Percentiles rank a stretch among this genome's conserved stretches.
phyloP scores from a whole-genome alignment of 1,140 invertebrate species.

The Caenorhabditis remanei region DNA sequence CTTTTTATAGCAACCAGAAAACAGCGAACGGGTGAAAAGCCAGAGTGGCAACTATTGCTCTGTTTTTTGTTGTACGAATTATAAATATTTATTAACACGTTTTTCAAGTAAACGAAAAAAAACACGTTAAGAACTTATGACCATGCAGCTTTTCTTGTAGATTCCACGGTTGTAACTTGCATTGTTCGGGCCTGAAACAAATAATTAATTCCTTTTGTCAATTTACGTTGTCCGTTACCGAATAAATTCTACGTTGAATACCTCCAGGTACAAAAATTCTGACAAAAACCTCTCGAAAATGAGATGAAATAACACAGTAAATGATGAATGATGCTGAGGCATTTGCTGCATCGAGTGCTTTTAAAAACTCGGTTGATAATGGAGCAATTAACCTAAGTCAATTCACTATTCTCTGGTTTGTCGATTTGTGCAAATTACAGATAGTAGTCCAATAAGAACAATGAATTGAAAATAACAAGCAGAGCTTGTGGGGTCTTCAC shows the following conservation, averaged over 20 bases:
- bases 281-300: background rate
- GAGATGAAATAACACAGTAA: background rate
- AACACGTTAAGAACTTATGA: background rate
- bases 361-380: background rate
- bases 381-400: background rate
- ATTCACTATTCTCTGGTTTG: no score
- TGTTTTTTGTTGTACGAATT: no score
- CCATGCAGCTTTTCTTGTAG: conserved; percentile 3
- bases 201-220: background rate
- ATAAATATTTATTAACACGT: no score
- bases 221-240: background rate
- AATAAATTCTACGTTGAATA: background rate
- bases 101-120: no score
- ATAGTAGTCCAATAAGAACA: background rate
- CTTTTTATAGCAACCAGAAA: no score
- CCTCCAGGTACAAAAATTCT: background rate
- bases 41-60: no score
- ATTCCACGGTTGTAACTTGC: background rate
- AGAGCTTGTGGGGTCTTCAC: background rate
- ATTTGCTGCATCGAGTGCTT: background rate
- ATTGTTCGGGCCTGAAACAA: background rate
- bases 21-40: no score
- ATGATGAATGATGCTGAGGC: background rate
- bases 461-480: background rate
- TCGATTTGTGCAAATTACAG: background rate